Evolutionary conservation across 2,113 vertebrate genomes (phyloP).

Genomic region (Aegotheles bennettii): DNA sequence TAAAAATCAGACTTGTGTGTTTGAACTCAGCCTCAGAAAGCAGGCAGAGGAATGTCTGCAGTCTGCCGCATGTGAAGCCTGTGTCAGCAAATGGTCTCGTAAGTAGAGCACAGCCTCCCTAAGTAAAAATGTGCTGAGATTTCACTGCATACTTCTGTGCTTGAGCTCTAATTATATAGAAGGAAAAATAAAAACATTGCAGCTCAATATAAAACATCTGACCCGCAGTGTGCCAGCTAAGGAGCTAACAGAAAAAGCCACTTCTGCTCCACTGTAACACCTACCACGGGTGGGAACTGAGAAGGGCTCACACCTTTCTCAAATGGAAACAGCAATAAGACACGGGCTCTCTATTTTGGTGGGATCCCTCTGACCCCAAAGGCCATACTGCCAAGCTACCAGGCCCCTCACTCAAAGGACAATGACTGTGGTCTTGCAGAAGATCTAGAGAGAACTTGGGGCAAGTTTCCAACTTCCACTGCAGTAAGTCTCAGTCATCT

Average conservation of each 20-base stretch:
- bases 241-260: neutral
- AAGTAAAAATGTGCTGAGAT: conserved; percentile 56
- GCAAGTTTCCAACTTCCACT: neutral
- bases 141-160: conserved; percentile 35
- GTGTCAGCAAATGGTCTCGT: conserved; percentile 34
- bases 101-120: conserved; percentile 1
- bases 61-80: conserved; percentile 29
- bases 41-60: conserved; percentile 28
- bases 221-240: neutral
- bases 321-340: neutral
- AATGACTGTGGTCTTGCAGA: neutral
- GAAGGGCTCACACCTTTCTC: neutral
- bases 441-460: neutral
- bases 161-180: neutral
- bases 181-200: neutral
- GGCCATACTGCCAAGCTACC: neutral
- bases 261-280: neutral
- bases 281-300: neutral
- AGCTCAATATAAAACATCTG: conserved; percentile 7
- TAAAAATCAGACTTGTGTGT: neutral
- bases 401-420: neutral
- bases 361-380: neutral
- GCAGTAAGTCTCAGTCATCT: neutral
- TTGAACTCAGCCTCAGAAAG: neutral
- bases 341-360: neutral